Conservation (phyloP, 2,113 vertebrate species). For the Corythoichthys haematopterus region DNA sequence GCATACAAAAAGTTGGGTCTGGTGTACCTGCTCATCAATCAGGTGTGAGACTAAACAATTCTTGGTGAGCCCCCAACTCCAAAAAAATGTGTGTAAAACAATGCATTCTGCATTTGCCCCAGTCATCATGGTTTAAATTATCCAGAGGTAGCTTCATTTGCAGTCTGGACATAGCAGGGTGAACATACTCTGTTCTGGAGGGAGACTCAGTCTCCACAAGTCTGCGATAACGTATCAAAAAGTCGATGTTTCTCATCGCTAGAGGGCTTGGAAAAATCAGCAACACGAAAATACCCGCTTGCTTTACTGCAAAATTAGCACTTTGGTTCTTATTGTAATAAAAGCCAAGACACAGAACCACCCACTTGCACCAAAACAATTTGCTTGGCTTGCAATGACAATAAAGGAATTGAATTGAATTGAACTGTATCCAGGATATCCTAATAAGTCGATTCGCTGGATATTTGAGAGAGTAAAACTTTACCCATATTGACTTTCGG, state of each 20-base stretch:
- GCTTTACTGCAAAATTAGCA: too few relatives aligned
- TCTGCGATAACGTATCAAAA: background rate
- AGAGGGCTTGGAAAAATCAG: background rate
- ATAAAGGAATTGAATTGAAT: too few relatives aligned
- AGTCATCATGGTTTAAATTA: background rate
- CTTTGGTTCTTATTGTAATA: too few relatives aligned
- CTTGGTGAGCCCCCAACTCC: background rate
- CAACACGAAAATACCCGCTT: too few relatives aligned
- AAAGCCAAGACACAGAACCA: too few relatives aligned
- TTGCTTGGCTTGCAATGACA: too few relatives aligned
- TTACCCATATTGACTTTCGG: too few relatives aligned
- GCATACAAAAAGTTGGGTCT: background rate
- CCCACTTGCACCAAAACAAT: too few relatives aligned
- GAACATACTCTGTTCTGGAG: background rate
- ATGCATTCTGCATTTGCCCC: background rate
- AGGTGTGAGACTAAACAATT: background rate
- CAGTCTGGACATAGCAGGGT: background rate
- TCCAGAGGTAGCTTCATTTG: background rate
- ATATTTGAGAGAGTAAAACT: too few relatives aligned
- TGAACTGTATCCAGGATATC: too few relatives aligned
- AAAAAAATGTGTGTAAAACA: background rate
- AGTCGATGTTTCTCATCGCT: background rate
- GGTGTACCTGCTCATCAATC: background rate
- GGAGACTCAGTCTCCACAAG: background rate
- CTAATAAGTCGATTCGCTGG: too few relatives aligned